phyloP scores from a whole-genome alignment of 2,888 invertebrate genomes.

The Laspeyria flexula region DNA sequence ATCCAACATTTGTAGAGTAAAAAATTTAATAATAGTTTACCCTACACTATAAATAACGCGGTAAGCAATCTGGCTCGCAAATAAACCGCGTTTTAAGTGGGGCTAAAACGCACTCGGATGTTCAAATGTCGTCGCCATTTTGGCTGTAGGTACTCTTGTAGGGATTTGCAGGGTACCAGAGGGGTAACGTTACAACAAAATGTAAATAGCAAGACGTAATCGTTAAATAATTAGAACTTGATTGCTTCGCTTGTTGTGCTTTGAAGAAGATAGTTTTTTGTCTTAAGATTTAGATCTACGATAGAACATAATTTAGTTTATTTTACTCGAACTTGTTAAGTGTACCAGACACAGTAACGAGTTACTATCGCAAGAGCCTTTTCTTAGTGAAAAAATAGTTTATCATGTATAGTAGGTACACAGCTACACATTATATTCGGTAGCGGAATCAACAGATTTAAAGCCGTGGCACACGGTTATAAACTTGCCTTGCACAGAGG shows the following conservation, averaged over 20 bases:
- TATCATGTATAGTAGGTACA: too few relatives aligned
- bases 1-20: slow-evolving; percentile 29
- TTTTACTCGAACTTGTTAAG: too few relatives aligned
- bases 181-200: slow-evolving; percentile 38
- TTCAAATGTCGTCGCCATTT: slow-evolving; percentile 60
- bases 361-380: too few relatives aligned
- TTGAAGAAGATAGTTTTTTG: not conserved
- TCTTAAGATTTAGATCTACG: too few relatives aligned
- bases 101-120: slow-evolving; percentile 66
- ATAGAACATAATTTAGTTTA: too few relatives aligned
- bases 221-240: slow-evolving; percentile 46
- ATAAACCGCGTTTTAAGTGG: slow-evolving; percentile 67
- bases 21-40: slow-evolving; percentile 56
- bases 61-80: slow-evolving; percentile 64
- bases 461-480: too few relatives aligned
- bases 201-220: slow-evolving; percentile 43
- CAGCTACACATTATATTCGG: too few relatives aligned
- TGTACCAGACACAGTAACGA: too few relatives aligned
- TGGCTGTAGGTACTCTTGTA: slow-evolving; percentile 52
- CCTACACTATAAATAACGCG: slow-evolving; percentile 66
- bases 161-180: slow-evolving; percentile 42
- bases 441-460: too few relatives aligned
- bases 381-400: too few relatives aligned
- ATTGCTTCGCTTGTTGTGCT: slow-evolving; percentile 7
- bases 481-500: too few relatives aligned